Evolutionary conservation across 2,113 vertebrate genomes (phyloP).

Genomic region (Leptobrachium leishanense): DNA sequence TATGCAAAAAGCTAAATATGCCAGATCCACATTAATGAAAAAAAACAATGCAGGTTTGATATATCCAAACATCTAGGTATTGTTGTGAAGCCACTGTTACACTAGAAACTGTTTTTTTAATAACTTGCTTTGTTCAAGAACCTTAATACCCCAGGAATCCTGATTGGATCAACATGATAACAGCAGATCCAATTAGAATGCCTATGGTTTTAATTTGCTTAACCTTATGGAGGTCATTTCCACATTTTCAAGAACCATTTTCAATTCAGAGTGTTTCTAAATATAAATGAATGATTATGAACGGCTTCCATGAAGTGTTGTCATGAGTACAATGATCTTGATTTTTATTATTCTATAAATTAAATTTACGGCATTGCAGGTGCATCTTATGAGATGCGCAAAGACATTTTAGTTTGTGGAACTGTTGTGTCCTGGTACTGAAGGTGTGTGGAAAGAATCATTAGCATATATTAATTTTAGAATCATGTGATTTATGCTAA

Average conservation of each 20-base stretch:
- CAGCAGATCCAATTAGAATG: neutral
- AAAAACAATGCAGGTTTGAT: no score
- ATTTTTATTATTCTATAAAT: neutral
- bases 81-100: neutral
- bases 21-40: no score
- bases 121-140: neutral
- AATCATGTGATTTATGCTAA: no score
- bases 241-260: neutral
- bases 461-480: no score
- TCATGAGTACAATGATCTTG: neutral
- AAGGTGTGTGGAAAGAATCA: no score
- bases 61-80: neutral
- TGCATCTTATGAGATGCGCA: no score
- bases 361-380: no score
- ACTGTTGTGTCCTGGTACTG: no score
- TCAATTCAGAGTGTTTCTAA: neutral
- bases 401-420: no score
- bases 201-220: conserved; percentile 16
- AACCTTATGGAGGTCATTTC: neutral
- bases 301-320: neutral
- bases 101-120: neutral
- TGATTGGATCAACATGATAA: conserved; percentile 17
- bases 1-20: no score
- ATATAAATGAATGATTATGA: neutral
- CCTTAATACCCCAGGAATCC: neutral